phyloP scores from a whole-genome alignment of 2,113 vertebrate genomes.

The Zosterops borbonicus region DNA sequence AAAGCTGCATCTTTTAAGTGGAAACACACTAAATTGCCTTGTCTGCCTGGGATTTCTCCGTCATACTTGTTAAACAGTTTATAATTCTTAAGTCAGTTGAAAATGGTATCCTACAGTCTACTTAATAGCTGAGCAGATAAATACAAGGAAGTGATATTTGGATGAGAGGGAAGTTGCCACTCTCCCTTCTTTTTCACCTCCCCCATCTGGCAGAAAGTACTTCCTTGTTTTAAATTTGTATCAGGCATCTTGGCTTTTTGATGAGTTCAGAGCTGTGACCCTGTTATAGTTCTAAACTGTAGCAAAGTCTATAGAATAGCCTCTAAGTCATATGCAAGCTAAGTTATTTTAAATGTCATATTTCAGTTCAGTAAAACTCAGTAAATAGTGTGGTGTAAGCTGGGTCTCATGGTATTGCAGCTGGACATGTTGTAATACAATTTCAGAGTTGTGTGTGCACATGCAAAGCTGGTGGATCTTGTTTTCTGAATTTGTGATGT shows the following conservation, averaged over 20 bases:
- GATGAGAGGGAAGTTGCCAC: background rate
- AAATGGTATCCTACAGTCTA: background rate
- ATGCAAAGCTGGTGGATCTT: background rate
- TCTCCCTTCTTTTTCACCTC: background rate
- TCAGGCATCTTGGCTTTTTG: background rate
- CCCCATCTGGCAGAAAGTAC: background rate
- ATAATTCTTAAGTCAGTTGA: background rate
- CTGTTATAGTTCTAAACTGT: background rate
- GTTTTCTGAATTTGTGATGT: background rate
- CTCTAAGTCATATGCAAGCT: background rate
- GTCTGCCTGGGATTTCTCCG: background rate
- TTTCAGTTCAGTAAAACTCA: background rate
- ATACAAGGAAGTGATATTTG: slow-evolving; percentile 26
- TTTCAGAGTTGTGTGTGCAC: background rate
- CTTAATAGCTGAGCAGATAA: background rate
- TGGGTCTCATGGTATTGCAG: background rate
- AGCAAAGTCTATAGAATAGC: background rate
- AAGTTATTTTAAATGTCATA: background rate
- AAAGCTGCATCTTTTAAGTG: background rate
- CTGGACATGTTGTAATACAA: background rate
- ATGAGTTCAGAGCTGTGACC: background rate
- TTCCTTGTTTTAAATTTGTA: slow-evolving; percentile 40
- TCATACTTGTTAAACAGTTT: background rate
- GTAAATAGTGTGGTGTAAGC: background rate
- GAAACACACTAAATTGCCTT: background rate